phyloP scores from a whole-genome alignment of 2,888 invertebrate species.

The Noctua comes region DNA sequence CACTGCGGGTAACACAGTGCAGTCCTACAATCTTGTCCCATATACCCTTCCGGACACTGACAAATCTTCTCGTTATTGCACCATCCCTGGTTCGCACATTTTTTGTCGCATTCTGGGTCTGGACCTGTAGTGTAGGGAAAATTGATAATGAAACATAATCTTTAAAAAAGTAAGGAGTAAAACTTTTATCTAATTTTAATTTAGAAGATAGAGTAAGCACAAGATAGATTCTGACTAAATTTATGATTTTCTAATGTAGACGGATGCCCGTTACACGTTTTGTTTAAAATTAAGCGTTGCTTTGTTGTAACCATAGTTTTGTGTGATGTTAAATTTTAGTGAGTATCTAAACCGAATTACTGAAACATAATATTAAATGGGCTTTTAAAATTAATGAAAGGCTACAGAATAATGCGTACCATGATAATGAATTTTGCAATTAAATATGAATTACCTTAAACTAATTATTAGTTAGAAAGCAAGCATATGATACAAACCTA shows the following conservation, averaged over 20 bases:
- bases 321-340: not conserved
- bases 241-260: too few relatives aligned
- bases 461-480: slow-evolving; percentile 71
- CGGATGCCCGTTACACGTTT: not conserved
- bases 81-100: slow-evolving; percentile 96
- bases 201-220: not conserved
- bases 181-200: not conserved
- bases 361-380: slow-evolving; percentile 17
- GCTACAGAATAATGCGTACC: slow-evolving; percentile 16
- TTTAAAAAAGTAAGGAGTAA: not conserved
- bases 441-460: slow-evolving; percentile 1
- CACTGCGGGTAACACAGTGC: slow-evolving; percentile 98
- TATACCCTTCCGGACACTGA: slow-evolving; percentile 97
- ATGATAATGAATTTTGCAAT: not conserved
- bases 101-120: slow-evolving; percentile 96
- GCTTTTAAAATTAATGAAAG: not conserved
- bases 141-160: not conserved
- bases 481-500: slow-evolving; percentile 88
- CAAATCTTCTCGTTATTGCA: slow-evolving; percentile 96
- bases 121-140: slow-evolving; percentile 90
- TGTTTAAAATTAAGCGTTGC: not conserved
- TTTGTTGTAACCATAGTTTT: not conserved
- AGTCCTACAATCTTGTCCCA: slow-evolving; percentile 97
- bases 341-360: not conserved
- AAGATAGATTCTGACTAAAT: not conserved